Percentiles rank a stretch among this genome's conserved stretches.
Conservation (phyloP, 2,888 invertebrate species). For the Rhyacophila evoluta region DNA sequence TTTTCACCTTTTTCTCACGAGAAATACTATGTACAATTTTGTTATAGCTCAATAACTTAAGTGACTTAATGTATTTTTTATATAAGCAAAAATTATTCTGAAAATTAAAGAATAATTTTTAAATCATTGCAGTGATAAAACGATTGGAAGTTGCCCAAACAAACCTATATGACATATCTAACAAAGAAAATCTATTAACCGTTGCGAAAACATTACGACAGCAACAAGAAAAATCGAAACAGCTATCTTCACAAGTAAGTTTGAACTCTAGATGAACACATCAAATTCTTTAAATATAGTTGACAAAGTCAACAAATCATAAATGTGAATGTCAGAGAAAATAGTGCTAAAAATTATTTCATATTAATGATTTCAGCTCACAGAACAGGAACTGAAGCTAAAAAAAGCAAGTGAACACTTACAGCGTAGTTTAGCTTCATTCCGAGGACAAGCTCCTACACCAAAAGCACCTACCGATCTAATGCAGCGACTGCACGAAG, state of each 20-base stretch:
- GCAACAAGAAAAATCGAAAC: slow-evolving; percentile 68
- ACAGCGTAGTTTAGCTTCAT: slow-evolving; percentile 74
- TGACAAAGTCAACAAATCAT: no score
- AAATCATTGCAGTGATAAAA: slow-evolving; percentile 63
- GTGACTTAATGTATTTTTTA: not conserved
- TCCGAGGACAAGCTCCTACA: slow-evolving; percentile 67
- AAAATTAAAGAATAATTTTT: not conserved
- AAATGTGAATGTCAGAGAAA: no score
- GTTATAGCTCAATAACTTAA: no score
- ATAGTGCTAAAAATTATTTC: no score
- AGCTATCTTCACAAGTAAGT: slow-evolving; percentile 65
- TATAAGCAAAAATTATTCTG: not conserved
- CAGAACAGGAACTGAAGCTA: slow-evolving; percentile 65
- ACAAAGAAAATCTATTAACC: slow-evolving; percentile 74
- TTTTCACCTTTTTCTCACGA: no score
- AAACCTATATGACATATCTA: slow-evolving; percentile 75
- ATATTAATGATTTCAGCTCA: slow-evolving; percentile 60
- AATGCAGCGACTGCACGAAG: slow-evolving; percentile 80
- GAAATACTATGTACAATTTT: no score
- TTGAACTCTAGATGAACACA: no score
- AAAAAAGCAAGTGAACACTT: slow-evolving; percentile 71
- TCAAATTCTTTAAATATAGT: no score
- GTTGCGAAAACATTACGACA: slow-evolving; percentile 68
- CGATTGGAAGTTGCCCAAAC: slow-evolving; percentile 68
- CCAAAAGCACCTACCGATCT: slow-evolving; percentile 74